Conservation (phyloP, 2,113 vertebrate species). For the Pithys albifrons region DNA sequence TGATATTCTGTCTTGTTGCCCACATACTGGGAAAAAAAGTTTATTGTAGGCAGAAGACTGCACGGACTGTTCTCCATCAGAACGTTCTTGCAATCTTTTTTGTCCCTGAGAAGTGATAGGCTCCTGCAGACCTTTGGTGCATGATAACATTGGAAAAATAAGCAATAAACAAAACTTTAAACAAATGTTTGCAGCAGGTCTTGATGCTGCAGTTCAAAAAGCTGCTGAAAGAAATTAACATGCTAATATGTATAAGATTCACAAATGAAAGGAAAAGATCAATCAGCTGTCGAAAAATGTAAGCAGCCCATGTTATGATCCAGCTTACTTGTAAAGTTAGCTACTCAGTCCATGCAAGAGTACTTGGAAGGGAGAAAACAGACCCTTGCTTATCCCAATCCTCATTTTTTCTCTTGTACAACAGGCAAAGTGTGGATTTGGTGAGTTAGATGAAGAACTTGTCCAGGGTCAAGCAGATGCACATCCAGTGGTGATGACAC, state of each 20-base stretch:
- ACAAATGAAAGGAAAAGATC: not conserved
- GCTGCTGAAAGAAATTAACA: not conserved
- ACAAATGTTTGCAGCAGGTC: not conserved
- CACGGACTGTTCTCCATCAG: conserved; percentile 4
- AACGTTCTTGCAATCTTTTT: not conserved
- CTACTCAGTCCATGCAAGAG: not conserved
- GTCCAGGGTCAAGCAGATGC: not conserved
- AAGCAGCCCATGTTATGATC: not conserved
- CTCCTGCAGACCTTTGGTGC: not conserved
- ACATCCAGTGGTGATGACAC: not conserved
- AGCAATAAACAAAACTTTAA: not conserved
- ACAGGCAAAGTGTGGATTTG: not conserved
- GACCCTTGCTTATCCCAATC: not conserved
- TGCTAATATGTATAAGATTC: not conserved
- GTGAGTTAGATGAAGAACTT: not conserved
- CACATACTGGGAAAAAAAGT: not conserved
- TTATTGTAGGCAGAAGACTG: conserved; percentile 38
- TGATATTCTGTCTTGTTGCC: conserved; percentile 47
- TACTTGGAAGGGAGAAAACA: not conserved
- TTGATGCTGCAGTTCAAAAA: not conserved
- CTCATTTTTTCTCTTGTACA: not conserved
- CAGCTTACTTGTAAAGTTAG: not conserved
- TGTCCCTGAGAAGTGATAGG: not conserved
- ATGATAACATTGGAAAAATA: conserved; percentile 9
- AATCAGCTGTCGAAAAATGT: not conserved